Conservation (phyloP, 1,140 invertebrate species). For the honey bee (Apis mellifera) region DNA sequence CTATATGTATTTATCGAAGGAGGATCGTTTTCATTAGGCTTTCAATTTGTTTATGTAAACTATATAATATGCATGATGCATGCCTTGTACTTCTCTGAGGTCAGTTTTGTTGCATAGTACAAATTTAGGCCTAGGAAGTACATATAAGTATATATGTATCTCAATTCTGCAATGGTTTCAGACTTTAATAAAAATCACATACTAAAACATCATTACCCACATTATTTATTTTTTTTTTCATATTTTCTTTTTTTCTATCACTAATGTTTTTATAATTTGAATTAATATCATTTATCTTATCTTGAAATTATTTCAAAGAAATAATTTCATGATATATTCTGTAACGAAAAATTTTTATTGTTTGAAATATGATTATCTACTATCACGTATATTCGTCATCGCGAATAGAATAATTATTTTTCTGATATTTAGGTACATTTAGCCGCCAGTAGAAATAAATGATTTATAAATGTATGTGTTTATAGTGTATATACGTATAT, state of each 20-base stretch:
- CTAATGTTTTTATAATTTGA: not conserved
- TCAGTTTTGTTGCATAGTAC: conserved; percentile 40
- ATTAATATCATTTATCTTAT: not conserved
- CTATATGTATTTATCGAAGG: conserved; percentile 4
- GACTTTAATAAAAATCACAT: conserved; percentile 12
- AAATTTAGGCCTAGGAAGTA: conserved; percentile 40
- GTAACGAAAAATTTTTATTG: conserved; percentile 1
- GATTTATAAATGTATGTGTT: not conserved
- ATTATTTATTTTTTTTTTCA: not conserved
- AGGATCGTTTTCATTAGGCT: conserved; percentile 27
- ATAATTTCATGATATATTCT: not conserved
- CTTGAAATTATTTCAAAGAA: not conserved
- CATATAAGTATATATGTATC: conserved; percentile 4
- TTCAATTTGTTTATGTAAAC: conserved; percentile 14
- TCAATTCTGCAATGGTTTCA: not conserved
- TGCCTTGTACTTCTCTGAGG: conserved; percentile 10
- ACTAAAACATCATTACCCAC: not conserved
- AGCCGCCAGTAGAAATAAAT: not conserved
- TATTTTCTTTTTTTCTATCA: not conserved
- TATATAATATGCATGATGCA: not conserved
- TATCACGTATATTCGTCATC: not conserved
- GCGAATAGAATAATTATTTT: not conserved
- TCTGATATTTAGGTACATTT: not conserved
- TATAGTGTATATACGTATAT: not conserved
- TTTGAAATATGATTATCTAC: not conserved